Base-by-base conservation (phyloP, 1,140 invertebrate species). In the Formica exsecta region DNA sequence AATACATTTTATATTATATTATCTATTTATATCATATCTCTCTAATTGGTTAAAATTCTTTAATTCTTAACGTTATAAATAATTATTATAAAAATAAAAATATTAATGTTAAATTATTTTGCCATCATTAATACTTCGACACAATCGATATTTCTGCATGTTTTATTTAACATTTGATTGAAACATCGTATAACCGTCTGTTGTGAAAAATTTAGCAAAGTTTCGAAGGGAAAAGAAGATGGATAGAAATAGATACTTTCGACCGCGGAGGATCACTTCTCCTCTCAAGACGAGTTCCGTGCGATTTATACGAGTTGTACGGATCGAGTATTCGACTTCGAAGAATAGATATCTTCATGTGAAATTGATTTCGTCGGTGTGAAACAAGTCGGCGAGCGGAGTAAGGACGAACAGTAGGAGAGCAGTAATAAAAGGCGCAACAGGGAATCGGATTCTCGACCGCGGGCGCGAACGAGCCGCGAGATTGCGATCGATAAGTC, bases 401-500 rank as follows among this genome's bases (percentile, higher is more conserved):
- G 54, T 25, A 83, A 74, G 41, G 38, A 61, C 25, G 25, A 73
- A 83, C 54, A 68, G 68, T 48, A 74, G 70, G 29, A 73, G 48
- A 71, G 38, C 32, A 70, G 79, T 61, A 74, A 83, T 83, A 83
- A 83, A 83, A 74, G 79, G 41, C 79, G 68, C 79, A 83, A 83
- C 79, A 73, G 79, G 68, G 79, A 73, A 83, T 73, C 79, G 68
- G 73, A 25, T 81, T 81, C 51, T 81, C 25, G 25, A 59, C 19
- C 25, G 13, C 54, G 22, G 38, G 38, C 51, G 79, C 38, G 54
- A 83, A 83, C 54, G 57, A 74, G 57, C 54, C 79, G 25, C 68
- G 68, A 61, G 79, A 62, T 83, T 74, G 54, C 54, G 79, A 83
- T 83, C 79, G 68, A 83, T 83, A 83, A 29, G 79, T 83, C 79